Conservation (phyloP, 2,113 vertebrate genomes). For the Conger conger region DNA sequence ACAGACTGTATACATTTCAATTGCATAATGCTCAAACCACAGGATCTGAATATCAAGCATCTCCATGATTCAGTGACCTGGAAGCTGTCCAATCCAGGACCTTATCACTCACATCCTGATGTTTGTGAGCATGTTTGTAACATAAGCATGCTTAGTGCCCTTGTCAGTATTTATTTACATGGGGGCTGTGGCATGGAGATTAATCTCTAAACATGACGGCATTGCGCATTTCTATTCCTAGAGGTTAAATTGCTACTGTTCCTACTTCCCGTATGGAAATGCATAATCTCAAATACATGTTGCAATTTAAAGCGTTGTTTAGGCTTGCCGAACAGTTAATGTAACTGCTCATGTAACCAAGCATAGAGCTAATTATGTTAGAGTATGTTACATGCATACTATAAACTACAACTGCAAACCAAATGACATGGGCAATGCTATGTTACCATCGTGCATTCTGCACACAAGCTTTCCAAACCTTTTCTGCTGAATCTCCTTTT, state of each 20-base stretch:
- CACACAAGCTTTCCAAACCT: too few relatives aligned
- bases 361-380: neutral
- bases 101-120: neutral
- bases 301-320: neutral
- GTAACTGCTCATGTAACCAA: neutral
- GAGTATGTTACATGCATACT: neutral
- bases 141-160: neutral
- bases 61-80: neutral
- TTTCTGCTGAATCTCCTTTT: too few relatives aligned
- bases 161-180: neutral
- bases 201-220: neutral
- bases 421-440: neutral
- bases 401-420: neutral
- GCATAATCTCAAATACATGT: neutral
- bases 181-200: neutral
- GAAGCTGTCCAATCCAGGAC: neutral
- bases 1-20: neutral
- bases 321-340: neutral
- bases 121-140: neutral
- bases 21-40: neutral
- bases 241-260: neutral
- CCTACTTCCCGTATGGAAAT: neutral
- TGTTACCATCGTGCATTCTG: too few relatives aligned
- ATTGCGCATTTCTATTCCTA: neutral
- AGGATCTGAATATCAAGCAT: neutral